phyloP scores from a whole-genome alignment of 2,797 vertebrate genomes.

The Geotrypetes seraphini region DNA sequence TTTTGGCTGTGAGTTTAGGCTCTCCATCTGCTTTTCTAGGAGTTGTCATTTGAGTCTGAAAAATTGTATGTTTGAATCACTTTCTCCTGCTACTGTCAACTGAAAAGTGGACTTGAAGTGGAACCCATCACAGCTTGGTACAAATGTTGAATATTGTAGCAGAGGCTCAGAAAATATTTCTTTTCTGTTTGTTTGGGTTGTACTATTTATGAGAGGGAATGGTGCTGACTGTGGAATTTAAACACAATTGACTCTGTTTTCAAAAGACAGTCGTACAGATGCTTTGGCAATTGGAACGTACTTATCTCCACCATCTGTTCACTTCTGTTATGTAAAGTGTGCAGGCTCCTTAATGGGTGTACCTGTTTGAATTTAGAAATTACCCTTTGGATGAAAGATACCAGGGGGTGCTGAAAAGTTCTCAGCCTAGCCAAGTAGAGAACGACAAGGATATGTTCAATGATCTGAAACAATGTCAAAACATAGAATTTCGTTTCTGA shows the following conservation, averaged over 20 bases:
- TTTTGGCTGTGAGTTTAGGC: slow-evolving; percentile 3
- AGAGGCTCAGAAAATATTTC: background rate
- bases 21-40: background rate
- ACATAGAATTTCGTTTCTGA: no score
- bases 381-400: no score
- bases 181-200: background rate
- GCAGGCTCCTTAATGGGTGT: no score
- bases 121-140: background rate
- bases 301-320: no score
- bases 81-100: background rate
- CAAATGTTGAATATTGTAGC: background rate
- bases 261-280: no score
- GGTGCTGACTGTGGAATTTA: background rate
- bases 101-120: background rate
- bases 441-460: no score
- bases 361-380: no score
- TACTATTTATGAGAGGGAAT: background rate
- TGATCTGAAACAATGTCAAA: no score
- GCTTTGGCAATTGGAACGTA: no score
- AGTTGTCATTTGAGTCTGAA: background rate
- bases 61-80: background rate
- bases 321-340: no score
- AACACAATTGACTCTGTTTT: background rate
- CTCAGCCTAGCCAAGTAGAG: no score
- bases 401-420: no score